These are phyloP conservation scores for Aphodius sticticus DNA, from an alignment of 2,888 invertebrate genomes.

Conservation along the genomic window DNA sequence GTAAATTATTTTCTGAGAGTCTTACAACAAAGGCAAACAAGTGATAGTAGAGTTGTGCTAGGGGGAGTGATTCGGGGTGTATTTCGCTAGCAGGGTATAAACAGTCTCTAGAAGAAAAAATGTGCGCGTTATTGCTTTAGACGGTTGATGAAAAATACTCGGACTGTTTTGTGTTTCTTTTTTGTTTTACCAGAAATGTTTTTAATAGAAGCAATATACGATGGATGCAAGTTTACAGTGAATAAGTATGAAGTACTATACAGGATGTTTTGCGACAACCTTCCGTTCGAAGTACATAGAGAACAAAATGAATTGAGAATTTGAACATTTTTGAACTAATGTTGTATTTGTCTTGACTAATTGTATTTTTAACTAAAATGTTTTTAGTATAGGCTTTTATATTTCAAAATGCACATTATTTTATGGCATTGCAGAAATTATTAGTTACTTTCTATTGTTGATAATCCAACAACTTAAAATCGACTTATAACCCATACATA, in stretches of 20 bases:
- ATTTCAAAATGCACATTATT: no score
- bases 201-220: background rate
- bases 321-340: no score
- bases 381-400: no score
- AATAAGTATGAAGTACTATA: background rate
- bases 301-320: no score
- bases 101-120: background rate
- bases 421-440: no score
- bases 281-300: no score
- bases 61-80: background rate
- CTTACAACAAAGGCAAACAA: background rate
- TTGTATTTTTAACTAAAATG: no score
- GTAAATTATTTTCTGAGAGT: slow-evolving; percentile 4
- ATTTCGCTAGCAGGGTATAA: background rate
- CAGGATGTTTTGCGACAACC: background rate
- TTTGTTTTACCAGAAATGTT: background rate
- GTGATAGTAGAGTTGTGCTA: slow-evolving; percentile 4
- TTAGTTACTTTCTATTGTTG: no score
- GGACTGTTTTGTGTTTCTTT: background rate
- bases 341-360: no score
- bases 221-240: background rate
- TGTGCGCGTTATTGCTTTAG: background rate
- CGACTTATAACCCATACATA: no score
- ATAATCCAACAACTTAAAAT: no score
- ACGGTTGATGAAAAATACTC: background rate